phyloP scores from a whole-genome alignment of 2,797 vertebrate genomes.

The Thripadectes ignobilis region DNA sequence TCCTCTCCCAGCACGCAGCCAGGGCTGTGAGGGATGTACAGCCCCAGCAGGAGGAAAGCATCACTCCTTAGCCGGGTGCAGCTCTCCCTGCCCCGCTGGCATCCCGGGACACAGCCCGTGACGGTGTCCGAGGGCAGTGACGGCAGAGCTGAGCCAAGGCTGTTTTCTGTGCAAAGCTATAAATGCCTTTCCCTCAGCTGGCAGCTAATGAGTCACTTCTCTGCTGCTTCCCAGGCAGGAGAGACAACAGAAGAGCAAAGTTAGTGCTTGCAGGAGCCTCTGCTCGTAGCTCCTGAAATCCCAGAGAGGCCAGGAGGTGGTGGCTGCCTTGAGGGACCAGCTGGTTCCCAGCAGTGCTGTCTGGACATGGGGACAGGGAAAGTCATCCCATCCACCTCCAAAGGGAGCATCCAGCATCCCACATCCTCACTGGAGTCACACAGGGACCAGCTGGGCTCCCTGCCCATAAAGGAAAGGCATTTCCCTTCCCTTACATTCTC shows the following conservation, averaged over 20 bases:
- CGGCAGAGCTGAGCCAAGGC: not conserved
- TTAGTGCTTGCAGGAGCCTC: not conserved
- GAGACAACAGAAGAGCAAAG: not conserved
- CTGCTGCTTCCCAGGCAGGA: slow-evolving; percentile 34
- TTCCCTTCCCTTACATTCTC: not conserved
- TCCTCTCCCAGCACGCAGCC: not conserved
- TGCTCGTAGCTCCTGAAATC: not conserved
- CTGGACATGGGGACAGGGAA: not conserved
- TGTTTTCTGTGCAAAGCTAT: not conserved
- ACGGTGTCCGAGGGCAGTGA: not conserved
- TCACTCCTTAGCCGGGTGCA: accelerated
- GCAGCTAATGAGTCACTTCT: slow-evolving; percentile 51
- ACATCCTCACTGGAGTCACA: not conserved
- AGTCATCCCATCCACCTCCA: accelerated
- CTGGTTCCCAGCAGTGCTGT: not conserved
- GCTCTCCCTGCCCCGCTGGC: not conserved
- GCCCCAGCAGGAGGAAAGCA: accelerated
- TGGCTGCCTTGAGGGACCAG: not conserved
- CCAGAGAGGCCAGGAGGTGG: not conserved
- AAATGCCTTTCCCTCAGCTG: slow-evolving; percentile 42
- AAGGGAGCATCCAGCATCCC: not conserved
- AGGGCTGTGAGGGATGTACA: not conserved
- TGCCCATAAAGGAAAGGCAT: accelerated
- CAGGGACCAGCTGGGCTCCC: not conserved
- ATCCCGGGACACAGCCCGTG: accelerated